Percentiles rank a stretch among this genome's conserved stretches.
Conservation (phyloP, 2,797 vertebrate genomes). For the Gymnoscopelus microlampas region DNA sequence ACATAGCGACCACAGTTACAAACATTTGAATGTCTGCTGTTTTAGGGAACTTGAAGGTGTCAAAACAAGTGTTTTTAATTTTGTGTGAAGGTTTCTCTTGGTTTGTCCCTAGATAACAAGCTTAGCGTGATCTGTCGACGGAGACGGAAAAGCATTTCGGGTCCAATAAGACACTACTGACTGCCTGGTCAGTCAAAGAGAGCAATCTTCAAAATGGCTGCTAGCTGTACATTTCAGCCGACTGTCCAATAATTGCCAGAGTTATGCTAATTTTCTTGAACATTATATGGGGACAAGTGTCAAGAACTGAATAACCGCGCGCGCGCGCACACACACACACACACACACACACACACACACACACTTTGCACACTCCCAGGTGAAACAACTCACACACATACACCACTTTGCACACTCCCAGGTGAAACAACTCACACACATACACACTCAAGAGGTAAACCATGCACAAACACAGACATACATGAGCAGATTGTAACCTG, state of each 20-base stretch:
- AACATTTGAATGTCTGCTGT: conserved; percentile 75
- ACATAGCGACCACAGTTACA: conserved; percentile 69
- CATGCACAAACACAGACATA: conserved; percentile 4
- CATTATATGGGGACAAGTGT: conserved; percentile 4
- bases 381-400: conserved; percentile 15
- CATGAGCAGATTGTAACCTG: too few species aligned
- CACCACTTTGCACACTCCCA: neutral
- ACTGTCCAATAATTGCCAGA: neutral
- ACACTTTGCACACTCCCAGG: neutral
- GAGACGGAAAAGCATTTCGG: conserved; percentile 18
- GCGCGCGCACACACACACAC: conserved; percentile 2
- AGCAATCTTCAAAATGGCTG: conserved; percentile 21
- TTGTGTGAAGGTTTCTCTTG: conserved; percentile 64
- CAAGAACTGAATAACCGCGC: conserved; percentile 11
- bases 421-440: neutral
- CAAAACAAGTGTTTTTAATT: conserved; percentile 62
- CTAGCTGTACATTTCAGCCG: conserved; percentile 26
- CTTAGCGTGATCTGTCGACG: conserved; percentile 12
- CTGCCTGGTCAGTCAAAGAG: conserved; percentile 31
- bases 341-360: conserved; percentile 1
- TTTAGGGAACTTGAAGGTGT: conserved; percentile 69
- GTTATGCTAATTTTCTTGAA: conserved; percentile 12
- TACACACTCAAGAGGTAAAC: conserved; percentile 38
- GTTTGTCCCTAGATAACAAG: conserved; percentile 48
- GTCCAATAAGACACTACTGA: conserved; percentile 26